Percentiles rank a stretch among this genome's conserved stretches.
Conservation (phyloP, 2,888 invertebrate genomes). For the Sycophila texana region DNA sequence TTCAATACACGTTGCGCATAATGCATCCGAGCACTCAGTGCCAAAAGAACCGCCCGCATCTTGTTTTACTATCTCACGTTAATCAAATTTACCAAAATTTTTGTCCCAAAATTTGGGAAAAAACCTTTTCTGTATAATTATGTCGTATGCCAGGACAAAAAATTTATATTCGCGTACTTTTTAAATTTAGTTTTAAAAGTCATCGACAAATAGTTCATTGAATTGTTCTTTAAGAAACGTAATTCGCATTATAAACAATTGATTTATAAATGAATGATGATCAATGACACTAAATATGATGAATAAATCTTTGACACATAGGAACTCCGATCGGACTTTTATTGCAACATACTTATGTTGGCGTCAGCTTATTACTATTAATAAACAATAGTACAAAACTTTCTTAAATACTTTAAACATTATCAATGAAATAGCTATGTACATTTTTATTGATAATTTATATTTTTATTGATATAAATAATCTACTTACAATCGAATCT, state of each 20-base stretch:
- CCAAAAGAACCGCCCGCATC: conserved; percentile 18
- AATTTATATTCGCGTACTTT: background rate
- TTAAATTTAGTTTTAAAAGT: background rate
- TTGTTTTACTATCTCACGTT: conserved; percentile 15
- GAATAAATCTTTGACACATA: conserved; percentile 62
- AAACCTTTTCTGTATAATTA: background rate
- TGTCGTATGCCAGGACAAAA: background rate
- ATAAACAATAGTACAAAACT: background rate
- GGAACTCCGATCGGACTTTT: conserved; percentile 50
- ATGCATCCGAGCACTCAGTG: conserved; percentile 4
- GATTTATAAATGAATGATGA: conserved; percentile 28
- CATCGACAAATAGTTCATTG: background rate
- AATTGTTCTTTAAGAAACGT: background rate
- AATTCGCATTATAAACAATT: conserved; percentile 17
- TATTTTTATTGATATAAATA: too few relatives aligned
- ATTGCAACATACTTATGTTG: conserved; percentile 58
- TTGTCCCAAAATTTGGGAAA: too few relatives aligned
- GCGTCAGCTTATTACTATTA: conserved; percentile 38
- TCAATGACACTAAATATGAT: conserved; percentile 29
- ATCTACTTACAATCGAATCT: too few relatives aligned
- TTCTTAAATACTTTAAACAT: too few relatives aligned
- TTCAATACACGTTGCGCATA: conserved; percentile 17
- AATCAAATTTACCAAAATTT: conserved; percentile 4
- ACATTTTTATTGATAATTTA: too few relatives aligned
- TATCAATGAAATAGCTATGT: too few relatives aligned